Evolutionary conservation across 2,113 vertebrate species (phyloP).

Genomic region (Datnioides undecimradiatus): DNA sequence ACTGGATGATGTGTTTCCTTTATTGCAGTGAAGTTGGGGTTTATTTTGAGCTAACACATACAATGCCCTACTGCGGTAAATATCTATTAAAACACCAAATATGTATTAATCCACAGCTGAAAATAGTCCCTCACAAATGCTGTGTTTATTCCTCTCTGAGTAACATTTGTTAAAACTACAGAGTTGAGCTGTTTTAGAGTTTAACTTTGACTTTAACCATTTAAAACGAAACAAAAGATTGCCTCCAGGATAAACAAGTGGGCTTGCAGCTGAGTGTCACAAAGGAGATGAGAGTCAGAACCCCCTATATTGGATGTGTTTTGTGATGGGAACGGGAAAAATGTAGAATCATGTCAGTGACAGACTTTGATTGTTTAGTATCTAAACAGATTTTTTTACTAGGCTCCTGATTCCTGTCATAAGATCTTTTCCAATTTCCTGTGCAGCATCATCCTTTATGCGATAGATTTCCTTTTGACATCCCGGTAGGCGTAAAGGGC

Average conservation of each 20-base stretch:
- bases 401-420: background rate
- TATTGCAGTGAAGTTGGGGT: background rate
- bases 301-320: background rate
- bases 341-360: background rate
- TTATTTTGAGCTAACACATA: background rate
- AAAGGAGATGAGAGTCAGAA: background rate
- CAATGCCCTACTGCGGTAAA: background rate
- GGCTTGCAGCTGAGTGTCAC: too few species aligned
- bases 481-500: background rate
- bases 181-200: background rate
- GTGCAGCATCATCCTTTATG: background rate
- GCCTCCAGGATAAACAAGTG: background rate
- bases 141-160: background rate
- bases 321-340: background rate
- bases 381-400: background rate
- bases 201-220: too few species aligned
- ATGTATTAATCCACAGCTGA: background rate
- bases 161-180: background rate
- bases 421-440: background rate
- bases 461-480: background rate
- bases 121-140: conserved; percentile 5
- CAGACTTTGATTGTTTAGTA: background rate
- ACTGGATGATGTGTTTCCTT: background rate
- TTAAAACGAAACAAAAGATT: too few species aligned
- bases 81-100: background rate